phyloP scores from a whole-genome alignment of 2,888 invertebrate genomes.

The Drosophila quasianomalipes region DNA sequence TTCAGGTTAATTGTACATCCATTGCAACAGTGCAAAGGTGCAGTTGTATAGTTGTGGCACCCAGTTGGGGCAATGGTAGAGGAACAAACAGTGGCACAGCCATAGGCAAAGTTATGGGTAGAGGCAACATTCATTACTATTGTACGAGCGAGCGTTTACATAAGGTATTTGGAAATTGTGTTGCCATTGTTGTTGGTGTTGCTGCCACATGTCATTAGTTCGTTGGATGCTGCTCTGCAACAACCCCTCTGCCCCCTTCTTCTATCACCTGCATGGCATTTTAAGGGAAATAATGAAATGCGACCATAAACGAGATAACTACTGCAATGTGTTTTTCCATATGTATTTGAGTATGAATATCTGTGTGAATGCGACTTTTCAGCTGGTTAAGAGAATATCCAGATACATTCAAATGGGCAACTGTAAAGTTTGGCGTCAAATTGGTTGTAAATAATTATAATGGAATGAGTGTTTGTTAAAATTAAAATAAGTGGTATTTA shows the following conservation, averaged over 20 bases:
- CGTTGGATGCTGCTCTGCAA: conserved; percentile 18
- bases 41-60: background rate
- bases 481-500: conserved; percentile 4
- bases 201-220: conserved; percentile 56
- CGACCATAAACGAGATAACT: conserved; percentile 60
- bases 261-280: conserved; percentile 5
- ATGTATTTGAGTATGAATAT: background rate
- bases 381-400: background rate
- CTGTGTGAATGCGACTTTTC: conserved; percentile 6
- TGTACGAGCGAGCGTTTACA: conserved; percentile 41
- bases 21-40: conserved; percentile 31
- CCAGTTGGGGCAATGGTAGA: background rate
- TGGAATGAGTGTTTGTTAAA: background rate
- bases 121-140: conserved; percentile 39
- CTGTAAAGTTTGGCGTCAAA: background rate
- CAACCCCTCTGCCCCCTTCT: too few relatives aligned
- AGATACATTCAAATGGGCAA: background rate
- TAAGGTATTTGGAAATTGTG: conserved; percentile 53
- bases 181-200: conserved; percentile 32
- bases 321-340: conserved; percentile 18
- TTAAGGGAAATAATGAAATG: conserved; percentile 56
- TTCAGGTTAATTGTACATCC: conserved; percentile 77
- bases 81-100: background rate
- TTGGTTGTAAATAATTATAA: conserved; percentile 13
- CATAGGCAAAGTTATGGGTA: background rate